A percentile compares a stretch with the other conserved stretches of the same genome.
These are phyloP conservation scores for Aurelia sp. DNA, from an alignment of 30 jellyfish, hydroid and myxozoan species.

Conservation along the genomic window DNA sequence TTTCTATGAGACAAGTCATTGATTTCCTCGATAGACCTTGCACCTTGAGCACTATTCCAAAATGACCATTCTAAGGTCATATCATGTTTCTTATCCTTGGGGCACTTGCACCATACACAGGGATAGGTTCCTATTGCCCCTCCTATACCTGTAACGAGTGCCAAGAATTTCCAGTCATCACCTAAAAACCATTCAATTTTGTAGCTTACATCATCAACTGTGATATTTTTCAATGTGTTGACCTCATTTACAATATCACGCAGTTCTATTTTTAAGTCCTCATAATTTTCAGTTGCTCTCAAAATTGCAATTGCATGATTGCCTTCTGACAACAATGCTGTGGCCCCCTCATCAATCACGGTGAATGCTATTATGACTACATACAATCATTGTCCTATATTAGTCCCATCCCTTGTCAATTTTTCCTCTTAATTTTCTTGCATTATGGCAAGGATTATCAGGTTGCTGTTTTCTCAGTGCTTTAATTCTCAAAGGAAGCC, in stretches of 20 bases:
- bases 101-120: conserved; percentile 59
- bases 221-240: not conserved
- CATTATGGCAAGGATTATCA: too few species aligned
- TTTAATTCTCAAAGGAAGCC: not conserved
- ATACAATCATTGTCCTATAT: too few species aligned
- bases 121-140: conserved; percentile 26
- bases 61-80: conserved; percentile 16
- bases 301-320: conserved; percentile 34
- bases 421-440: too few species aligned
- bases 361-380: too few species aligned
- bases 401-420: too few species aligned
- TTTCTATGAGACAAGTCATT: not conserved
- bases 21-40: conserved; percentile 16
- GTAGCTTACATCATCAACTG: not conserved
- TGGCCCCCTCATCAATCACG: too few species aligned
- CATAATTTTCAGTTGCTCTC: conserved; percentile 23
- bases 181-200: conserved; percentile 10
- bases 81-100: conserved; percentile 1
- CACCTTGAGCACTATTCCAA: not conserved
- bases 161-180: conserved; percentile 48
- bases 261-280: not conserved
- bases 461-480: not conserved
- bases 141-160: conserved; percentile 31
- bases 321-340: conserved; percentile 39
- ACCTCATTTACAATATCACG: conserved; percentile 19